Percentiles rank a stretch among this genome's conserved stretches.
Evolutionary conservation across 2,797 vertebrate genomes (phyloP).

Genomic region (Enteromius unitaeniatus): DNA sequence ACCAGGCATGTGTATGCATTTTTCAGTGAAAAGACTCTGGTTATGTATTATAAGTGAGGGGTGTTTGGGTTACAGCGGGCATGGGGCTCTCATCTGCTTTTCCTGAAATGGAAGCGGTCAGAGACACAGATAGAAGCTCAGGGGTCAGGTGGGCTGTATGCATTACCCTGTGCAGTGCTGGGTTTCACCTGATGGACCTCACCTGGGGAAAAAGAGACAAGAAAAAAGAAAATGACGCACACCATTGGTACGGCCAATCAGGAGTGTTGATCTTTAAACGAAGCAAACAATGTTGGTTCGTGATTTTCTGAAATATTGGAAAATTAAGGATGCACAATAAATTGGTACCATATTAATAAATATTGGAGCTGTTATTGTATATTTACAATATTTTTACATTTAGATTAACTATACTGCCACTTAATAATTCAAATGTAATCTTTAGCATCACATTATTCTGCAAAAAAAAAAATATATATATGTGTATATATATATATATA

Average conservation of each 20-base stretch:
- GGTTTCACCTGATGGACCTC: constrained; percentile 58
- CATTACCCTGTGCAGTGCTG: constrained; percentile 58
- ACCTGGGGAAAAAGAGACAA: constrained; percentile 44
- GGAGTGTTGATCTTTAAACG: constrained; percentile 6
- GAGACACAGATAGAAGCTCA: constrained; percentile 39
- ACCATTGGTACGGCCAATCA: constrained; percentile 7
- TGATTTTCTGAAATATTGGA: background rate
- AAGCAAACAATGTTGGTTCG: background rate
- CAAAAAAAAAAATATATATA: too few relatives aligned
- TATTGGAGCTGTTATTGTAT: background rate
- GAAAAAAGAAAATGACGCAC: constrained; percentile 45
- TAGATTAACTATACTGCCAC: background rate
- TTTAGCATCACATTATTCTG: background rate
- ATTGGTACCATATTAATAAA: background rate
- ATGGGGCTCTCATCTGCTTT: constrained; percentile 56
- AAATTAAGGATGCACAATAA: background rate
- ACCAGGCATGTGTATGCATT: constrained; percentile 36
- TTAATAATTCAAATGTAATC: background rate
- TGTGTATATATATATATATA: too few relatives aligned
- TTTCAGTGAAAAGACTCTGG: constrained; percentile 38
- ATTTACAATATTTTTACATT: background rate
- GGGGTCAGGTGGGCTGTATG: constrained; percentile 58
- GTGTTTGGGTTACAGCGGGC: constrained; percentile 54
- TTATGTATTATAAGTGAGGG: constrained; percentile 57
- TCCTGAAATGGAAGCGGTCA: constrained; percentile 49